Evolutionary conservation across 2,888 invertebrate genomes (phyloP).

Genomic region (Phortica okadai): DNA sequence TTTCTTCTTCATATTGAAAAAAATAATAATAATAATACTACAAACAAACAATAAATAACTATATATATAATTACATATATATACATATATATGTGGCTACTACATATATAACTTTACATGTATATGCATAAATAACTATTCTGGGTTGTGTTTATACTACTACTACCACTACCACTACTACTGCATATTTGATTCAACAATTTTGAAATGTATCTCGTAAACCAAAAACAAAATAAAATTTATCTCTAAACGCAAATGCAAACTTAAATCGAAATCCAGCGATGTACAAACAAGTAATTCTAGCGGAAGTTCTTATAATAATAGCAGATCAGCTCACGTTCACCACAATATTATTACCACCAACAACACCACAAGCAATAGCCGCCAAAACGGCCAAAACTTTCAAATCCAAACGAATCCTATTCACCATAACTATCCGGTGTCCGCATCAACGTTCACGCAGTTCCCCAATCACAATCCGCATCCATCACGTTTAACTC

Average conservation of each 20-base stretch:
- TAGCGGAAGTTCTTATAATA: conserved; percentile 75
- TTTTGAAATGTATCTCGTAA: conserved; percentile 70
- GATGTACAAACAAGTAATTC: conserved; percentile 77
- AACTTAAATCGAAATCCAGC: conserved; percentile 72
- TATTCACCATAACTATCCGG: not conserved
- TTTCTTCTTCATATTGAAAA: conserved; percentile 75
- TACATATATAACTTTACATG: conserved; percentile 73
- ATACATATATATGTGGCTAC: conserved; percentile 59
- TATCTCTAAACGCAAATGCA: conserved; percentile 58
- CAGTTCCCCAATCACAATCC: conserved; percentile 9
- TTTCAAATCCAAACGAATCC: conserved; percentile 24
- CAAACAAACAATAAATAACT: conserved; percentile 57
- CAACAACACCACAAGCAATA: conserved; percentile 55
- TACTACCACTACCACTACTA: conserved; percentile 57
- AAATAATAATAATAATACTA: conserved; percentile 40
- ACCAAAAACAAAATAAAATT: conserved; percentile 58
- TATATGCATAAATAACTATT: conserved; percentile 70
- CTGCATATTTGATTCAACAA: conserved; percentile 74
- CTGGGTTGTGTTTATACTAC: conserved; percentile 73
- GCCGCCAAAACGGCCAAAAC: conserved; percentile 43
- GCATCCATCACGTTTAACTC: not conserved
- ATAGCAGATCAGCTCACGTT: conserved; percentile 72
- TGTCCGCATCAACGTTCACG: not conserved
- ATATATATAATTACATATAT: conserved; percentile 56
- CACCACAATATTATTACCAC: conserved; percentile 58